phyloP scores from a whole-genome alignment of 2,113 vertebrate species.

The Vombatus ursinus region DNA sequence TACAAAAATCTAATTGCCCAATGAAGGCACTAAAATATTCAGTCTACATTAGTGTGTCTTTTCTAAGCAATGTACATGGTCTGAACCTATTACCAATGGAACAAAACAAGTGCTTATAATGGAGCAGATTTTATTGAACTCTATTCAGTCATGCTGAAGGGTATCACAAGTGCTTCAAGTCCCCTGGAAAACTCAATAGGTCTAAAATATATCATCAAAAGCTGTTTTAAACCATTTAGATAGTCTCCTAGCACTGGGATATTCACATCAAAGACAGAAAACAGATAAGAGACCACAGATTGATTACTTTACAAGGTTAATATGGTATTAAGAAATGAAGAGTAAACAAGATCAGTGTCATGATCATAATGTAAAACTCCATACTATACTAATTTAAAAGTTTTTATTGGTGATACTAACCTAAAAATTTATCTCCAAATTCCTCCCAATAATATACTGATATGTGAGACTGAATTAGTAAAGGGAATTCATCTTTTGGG shows the following conservation, averaged over 20 bases:
- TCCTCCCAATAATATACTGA: background rate
- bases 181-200: conserved; percentile 11
- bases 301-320: background rate
- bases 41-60: conserved; percentile 5
- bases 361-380: background rate
- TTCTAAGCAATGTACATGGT: conserved; percentile 15
- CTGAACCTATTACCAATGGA: conserved; percentile 17
- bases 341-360: conserved; percentile 21
- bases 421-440: background rate
- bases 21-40: background rate
- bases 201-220: background rate
- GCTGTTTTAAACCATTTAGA: conserved; percentile 14
- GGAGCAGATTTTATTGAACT: conserved; percentile 30
- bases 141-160: background rate
- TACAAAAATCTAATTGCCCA: conserved; percentile 15
- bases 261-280: background rate
- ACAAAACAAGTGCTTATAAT: conserved; percentile 34
- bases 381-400: background rate
- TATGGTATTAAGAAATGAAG: background rate
- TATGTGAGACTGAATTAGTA: background rate
- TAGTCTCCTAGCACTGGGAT: background rate
- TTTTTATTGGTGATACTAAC: background rate
- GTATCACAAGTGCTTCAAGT: background rate
- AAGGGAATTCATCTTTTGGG: conserved; percentile 2
- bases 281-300: background rate